Base-by-base conservation (phyloP, 2,113 vertebrate species). In the Hydrochoerus hydrochaeris region DNA sequence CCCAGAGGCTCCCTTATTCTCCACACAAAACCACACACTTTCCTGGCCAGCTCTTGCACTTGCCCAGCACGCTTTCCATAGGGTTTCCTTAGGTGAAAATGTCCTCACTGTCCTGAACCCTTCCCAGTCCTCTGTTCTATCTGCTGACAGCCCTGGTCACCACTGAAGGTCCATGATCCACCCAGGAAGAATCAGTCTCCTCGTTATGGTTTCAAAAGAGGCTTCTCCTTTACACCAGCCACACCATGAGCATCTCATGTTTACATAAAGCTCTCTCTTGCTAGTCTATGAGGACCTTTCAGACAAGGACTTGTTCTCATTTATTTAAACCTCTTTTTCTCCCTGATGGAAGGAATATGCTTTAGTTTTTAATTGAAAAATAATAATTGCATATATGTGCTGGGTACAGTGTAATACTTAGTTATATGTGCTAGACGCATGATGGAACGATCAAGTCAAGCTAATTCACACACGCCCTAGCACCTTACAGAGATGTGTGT, bases 171-270 rank as follows among this genome's bases (percentile, higher is more conserved):
- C 57, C 46, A 3, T 4, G 32, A 32, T 58, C 19, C 41, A 83
- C 14, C 44, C 24, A 1, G 77, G 52, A 88, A 44, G 69, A 62
- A 44, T 41, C 44, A 20, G 1, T 17, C 38, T 30, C 58, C 26
- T 73, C 62, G 38, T 86, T 90, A 30, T 26, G 24, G 28, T 4
- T 52, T 46, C 11, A 35, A 57, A 69, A 54, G 1, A 28, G 11
- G 28, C 26, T 7, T 35, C 62, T 32, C 67, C 30, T 1, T 52
- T 24, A 38, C 28, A 81, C 3, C 58, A 46, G 12, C 41, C 35
- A 41, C 0, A 9, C 65, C 75, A 24, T 19, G n/a, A 83, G 0
- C 1, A 11, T 17, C 52, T 44, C 60, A 0, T 6, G 12, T 32
- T 62, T 41, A 6, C 26, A 5, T 0, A 2, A 9, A 5, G 35